Percentiles rank a stretch among this genome's conserved stretches.
Evolutionary conservation across 2,797 vertebrate genomes (phyloP).

Genomic region (Adelosebastes latens): DNA sequence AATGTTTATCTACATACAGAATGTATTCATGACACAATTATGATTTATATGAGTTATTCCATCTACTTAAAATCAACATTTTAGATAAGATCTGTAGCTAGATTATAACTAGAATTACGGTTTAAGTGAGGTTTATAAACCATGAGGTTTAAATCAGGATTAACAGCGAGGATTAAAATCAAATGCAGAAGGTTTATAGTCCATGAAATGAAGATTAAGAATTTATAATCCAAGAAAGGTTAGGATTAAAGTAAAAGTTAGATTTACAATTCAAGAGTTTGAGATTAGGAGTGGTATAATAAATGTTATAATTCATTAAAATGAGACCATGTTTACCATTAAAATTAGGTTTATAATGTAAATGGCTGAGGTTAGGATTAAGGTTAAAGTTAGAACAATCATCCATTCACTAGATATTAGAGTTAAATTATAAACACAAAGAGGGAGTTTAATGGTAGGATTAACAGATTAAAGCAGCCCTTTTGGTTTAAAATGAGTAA

Average conservation of each 20-base stretch:
- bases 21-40: neutral
- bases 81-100: neutral
- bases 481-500: neutral
- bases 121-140: neutral
- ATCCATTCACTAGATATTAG: neutral
- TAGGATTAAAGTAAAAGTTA: neutral
- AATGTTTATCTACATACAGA: neutral
- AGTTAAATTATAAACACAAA: neutral
- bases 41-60: neutral
- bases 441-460: neutral
- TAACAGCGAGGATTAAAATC: neutral
- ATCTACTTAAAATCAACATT: neutral
- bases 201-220: neutral
- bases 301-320: neutral
- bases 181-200: neutral
- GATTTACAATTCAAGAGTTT: neutral
- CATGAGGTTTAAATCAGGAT: neutral
- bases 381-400: neutral
- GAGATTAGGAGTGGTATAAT: neutral
- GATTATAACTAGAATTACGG: neutral
- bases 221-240: neutral
- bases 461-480: neutral
- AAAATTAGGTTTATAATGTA: neutral
- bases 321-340: neutral
- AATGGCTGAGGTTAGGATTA: neutral